Percentiles rank a stretch among this genome's conserved stretches.
These are phyloP conservation scores for Xyrauchen texanus DNA, from an alignment of 2,113 vertebrate genomes.

Conservation along the genomic window DNA sequence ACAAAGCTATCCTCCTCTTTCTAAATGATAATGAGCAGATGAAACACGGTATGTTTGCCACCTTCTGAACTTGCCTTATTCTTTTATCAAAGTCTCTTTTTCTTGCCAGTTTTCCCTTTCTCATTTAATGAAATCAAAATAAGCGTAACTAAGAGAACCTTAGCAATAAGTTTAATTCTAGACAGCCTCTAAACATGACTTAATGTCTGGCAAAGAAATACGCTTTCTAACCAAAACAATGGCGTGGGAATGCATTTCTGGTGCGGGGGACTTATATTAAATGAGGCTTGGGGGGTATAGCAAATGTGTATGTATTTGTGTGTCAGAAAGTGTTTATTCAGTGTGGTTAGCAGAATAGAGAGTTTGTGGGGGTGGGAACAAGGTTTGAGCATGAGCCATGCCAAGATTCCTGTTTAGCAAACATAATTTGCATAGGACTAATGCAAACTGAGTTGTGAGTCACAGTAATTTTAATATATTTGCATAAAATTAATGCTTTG, in stretches of 20 bases:
- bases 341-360: constrained; percentile 13
- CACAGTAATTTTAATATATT: constrained; percentile 76
- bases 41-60: constrained; percentile 18
- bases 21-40: constrained; percentile 3
- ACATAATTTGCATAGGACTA: constrained; percentile 74
- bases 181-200: constrained; percentile 37
- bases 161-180: not conserved
- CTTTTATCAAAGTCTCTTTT: not conserved
- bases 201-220: constrained; percentile 49
- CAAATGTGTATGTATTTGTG: not conserved
- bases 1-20: constrained; percentile 17
- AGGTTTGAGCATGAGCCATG: constrained; percentile 47
- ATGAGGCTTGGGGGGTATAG: not conserved
- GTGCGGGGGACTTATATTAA: not conserved
- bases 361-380: constrained; percentile 40
- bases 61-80: not conserved
- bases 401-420: constrained; percentile 73
- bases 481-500: constrained; percentile 76
- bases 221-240: constrained; percentile 63
- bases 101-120: not conserved
- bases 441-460: constrained; percentile 69
- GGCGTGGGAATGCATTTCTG: not conserved
- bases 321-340: constrained; percentile 20
- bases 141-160: constrained; percentile 62
- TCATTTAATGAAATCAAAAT: constrained; percentile 62